Conservation (phyloP, 2,113 vertebrate species). For the Phalacrocorax brasilianus region DNA sequence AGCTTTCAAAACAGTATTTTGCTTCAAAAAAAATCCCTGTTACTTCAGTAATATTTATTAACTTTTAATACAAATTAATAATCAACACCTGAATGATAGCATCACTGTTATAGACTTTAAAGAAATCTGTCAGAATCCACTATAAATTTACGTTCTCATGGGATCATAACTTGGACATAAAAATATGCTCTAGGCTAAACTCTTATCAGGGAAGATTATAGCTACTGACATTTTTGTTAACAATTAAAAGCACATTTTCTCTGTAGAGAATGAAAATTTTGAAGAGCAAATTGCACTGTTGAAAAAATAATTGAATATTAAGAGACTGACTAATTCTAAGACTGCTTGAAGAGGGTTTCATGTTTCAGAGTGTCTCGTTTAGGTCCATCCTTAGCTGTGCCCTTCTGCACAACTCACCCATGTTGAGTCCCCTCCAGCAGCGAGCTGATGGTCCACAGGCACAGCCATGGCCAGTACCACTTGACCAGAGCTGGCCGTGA, state of each 20-base stretch:
- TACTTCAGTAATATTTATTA: constrained; percentile 53
- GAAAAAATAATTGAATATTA: neutral
- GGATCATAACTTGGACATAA: neutral
- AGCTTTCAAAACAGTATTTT: constrained; percentile 65
- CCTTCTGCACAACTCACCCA: rapidly evolving
- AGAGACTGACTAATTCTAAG: neutral
- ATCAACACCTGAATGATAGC: neutral
- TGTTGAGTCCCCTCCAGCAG: neutral
- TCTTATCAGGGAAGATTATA: neutral
- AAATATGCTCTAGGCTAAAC: neutral
- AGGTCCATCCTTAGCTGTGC: neutral
- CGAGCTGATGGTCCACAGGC: rapidly evolving
- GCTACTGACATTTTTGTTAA: neutral
- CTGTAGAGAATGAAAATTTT: neutral
- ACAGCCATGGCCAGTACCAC: rapidly evolving
- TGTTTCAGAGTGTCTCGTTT: neutral
- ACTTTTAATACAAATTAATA: constrained; percentile 71
- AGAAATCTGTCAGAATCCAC: neutral
- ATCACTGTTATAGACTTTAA: neutral
- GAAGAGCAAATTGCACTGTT: neutral
- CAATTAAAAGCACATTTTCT: neutral
- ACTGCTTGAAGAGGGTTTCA: neutral
- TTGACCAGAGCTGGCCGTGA: neutral
- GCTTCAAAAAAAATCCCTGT: neutral
- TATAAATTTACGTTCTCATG: neutral